These are phyloP conservation scores for Lepidochitona cinerea DNA, from an alignment of 2,888 invertebrate species.

Conservation along the genomic window DNA sequence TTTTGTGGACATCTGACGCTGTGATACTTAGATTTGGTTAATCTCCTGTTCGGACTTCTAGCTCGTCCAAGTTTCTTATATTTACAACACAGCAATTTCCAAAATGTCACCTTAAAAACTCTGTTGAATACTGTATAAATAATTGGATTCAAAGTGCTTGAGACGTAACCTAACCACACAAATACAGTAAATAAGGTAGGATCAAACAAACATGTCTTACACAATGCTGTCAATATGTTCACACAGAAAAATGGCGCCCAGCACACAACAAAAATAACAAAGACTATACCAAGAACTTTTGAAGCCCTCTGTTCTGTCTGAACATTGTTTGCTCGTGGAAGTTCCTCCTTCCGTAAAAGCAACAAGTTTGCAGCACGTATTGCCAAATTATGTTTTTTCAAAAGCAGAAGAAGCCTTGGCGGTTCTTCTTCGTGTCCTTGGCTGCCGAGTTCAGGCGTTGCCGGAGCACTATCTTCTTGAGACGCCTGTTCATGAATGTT, in stretches of 20 bases:
- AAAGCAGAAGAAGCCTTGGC: slow-evolving; percentile 44
- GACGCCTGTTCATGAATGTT: neutral
- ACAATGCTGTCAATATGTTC: slow-evolving; percentile 74
- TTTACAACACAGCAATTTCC: slow-evolving; percentile 60
- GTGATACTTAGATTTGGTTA: neutral
- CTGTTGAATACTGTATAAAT: slow-evolving; percentile 71
- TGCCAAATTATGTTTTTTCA: slow-evolving; percentile 62
- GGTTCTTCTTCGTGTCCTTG: slow-evolving; percentile 18
- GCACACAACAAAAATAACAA: slow-evolving; percentile 67
- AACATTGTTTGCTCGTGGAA: slow-evolving; percentile 72
- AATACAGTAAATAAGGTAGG: slow-evolving; percentile 63
- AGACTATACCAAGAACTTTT: slow-evolving; percentile 77
- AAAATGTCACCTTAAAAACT: slow-evolving; percentile 66
- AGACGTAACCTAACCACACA: slow-evolving; percentile 69
- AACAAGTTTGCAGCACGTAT: slow-evolving; percentile 63
- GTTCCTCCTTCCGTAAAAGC: slow-evolving; percentile 48
- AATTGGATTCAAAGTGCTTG: slow-evolving; percentile 70
- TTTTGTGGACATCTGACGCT: neutral
- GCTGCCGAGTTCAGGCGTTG: neutral
- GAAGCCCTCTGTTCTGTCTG: slow-evolving; percentile 96
- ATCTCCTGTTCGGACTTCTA: neutral
- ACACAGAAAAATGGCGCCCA: slow-evolving; percentile 70
- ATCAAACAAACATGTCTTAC: slow-evolving; percentile 81
- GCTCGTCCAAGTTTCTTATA: slow-evolving; percentile 32
- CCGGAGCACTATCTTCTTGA: neutral